Conservation (phyloP, 2,113 vertebrate genomes). For the Cephalophus harveyi region DNA sequence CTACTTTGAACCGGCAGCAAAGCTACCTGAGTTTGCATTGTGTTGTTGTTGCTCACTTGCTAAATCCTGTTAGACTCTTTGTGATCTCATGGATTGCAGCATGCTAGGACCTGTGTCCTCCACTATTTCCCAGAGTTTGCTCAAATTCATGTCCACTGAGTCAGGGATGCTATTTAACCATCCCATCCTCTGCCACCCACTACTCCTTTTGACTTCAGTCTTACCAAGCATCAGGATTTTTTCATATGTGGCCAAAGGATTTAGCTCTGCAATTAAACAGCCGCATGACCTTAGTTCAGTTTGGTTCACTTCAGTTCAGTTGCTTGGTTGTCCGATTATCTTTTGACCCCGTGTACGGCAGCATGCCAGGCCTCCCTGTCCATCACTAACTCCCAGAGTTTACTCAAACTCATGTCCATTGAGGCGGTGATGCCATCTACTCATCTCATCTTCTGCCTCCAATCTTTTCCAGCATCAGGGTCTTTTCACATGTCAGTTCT, state of each 20-base stretch:
- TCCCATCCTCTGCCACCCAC: neutral
- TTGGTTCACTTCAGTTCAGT: neutral
- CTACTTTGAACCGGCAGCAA: neutral
- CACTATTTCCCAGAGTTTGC: neutral
- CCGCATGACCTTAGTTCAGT: neutral
- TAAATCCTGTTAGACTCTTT: neutral
- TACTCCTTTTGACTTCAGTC: neutral
- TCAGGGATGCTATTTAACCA: neutral
- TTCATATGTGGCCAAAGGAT: neutral
- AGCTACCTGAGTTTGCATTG: neutral
- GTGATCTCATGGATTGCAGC: neutral
- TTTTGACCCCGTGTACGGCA: fast-evolving
- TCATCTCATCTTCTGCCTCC: neutral
- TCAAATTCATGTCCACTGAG: neutral
- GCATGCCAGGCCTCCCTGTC: neutral
- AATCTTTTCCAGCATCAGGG: neutral
- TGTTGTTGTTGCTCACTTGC: neutral
- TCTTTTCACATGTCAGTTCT: neutral
- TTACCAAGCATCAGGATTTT: neutral
- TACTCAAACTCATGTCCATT: neutral
- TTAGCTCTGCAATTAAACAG: neutral
- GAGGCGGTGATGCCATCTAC: neutral
- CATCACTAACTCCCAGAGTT: neutral
- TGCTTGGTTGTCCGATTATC: fast-evolving
- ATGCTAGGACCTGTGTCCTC: neutral